These are phyloP conservation scores for Dilophus febrilis DNA, from an alignment of 2,888 invertebrate species.

Conservation along the genomic window DNA sequence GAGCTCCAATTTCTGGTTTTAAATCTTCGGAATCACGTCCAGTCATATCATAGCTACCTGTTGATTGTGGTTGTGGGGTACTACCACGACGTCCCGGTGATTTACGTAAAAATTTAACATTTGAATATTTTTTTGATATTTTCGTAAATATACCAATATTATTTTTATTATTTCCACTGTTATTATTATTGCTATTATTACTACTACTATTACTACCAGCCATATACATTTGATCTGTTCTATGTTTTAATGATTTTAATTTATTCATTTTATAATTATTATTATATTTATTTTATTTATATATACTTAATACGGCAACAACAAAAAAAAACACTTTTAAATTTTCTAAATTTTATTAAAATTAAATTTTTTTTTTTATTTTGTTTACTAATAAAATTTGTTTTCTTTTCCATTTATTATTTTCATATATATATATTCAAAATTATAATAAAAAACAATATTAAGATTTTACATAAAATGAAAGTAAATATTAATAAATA, in stretches of 20 bases:
- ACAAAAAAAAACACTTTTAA: too few relatives aligned
- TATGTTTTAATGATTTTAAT: conserved; percentile 14
- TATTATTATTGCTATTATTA: conserved; percentile 5
- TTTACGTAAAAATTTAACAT: conserved; percentile 23
- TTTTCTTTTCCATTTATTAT: too few relatives aligned
- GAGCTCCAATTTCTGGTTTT: conserved; percentile 28
- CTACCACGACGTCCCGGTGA: conserved; percentile 17
- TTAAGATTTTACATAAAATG: too few relatives aligned
- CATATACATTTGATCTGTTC: conserved; percentile 11
- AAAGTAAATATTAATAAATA: too few relatives aligned
- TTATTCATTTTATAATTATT: conserved; percentile 12
- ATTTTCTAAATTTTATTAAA: too few relatives aligned
- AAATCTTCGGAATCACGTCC: conserved; percentile 25
- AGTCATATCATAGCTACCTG: conserved; percentile 29
- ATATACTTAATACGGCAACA: too few relatives aligned
- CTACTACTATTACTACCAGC: conserved; percentile 9
- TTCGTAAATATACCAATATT: conserved; percentile 19
- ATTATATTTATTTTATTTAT: too few relatives aligned
- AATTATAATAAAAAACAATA: too few relatives aligned
- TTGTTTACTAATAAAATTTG: too few relatives aligned
- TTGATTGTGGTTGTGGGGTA: conserved; percentile 11
- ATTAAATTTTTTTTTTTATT: too few relatives aligned
- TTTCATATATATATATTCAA: too few relatives aligned
- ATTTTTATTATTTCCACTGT: conserved; percentile 10
- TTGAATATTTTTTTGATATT: conserved; percentile 27